These are phyloP conservation scores for Harpagoxenus sublaevis DNA, from an alignment of 2,888 invertebrate species.

Conservation along the genomic window DNA sequence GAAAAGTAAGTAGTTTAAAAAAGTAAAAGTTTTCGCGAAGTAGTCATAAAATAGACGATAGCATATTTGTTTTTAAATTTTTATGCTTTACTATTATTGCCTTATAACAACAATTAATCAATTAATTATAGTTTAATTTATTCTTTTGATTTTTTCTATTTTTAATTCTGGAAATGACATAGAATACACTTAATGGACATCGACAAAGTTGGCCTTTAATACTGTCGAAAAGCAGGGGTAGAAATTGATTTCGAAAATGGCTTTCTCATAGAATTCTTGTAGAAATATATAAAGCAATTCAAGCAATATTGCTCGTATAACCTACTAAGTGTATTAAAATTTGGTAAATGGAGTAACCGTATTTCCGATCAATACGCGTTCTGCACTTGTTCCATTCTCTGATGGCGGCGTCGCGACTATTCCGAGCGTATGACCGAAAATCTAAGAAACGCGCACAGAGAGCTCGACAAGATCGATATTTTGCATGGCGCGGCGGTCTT, in stretches of 20 bases:
- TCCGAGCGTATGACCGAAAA: slow-evolving; percentile 32
- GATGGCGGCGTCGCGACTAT: neutral
- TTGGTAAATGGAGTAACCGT: neutral
- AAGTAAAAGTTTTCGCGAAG: neutral
- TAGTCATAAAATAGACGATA: neutral
- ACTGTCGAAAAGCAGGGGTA: neutral
- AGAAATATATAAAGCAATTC: neutral
- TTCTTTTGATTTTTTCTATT: neutral
- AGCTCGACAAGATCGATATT: slow-evolving; percentile 65
- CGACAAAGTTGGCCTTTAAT: neutral
- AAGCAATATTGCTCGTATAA: neutral
- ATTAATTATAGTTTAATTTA: neutral
- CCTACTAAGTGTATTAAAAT: slow-evolving; percentile 21
- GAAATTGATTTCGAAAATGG: slow-evolving; percentile 19
- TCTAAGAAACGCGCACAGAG: slow-evolving; percentile 55
- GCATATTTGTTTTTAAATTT: neutral
- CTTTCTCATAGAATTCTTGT: neutral
- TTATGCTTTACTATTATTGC: neutral
- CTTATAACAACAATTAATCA: neutral
- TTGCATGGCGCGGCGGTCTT: slow-evolving; percentile 49
- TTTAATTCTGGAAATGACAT: neutral
- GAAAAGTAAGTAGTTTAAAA: neutral
- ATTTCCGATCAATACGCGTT: neutral
- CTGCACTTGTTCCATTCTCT: neutral
- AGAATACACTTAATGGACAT: neutral